These are phyloP conservation scores for Zoanthus sociatus DNA, from an alignment of 92 coral and sea anemone genomes.

Conservation along the genomic window DNA sequence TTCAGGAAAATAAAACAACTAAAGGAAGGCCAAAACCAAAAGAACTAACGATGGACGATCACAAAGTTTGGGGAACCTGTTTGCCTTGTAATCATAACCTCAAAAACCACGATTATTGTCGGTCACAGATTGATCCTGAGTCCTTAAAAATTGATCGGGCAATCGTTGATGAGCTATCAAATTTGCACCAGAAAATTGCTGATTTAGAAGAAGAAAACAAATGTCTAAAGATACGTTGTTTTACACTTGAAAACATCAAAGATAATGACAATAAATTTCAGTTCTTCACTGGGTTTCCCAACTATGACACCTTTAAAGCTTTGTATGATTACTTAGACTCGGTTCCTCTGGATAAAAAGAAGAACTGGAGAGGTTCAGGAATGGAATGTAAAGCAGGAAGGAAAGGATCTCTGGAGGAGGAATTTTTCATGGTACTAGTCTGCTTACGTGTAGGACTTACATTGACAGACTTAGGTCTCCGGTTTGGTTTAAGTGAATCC, in stretches of 20 bases:
- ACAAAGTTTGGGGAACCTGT: constrained; percentile 60
- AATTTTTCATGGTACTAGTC: constrained; percentile 58
- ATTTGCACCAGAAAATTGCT: constrained; percentile 45
- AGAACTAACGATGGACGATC: constrained; percentile 49
- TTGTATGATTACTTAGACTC: constrained; percentile 51
- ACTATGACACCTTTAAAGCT: constrained; percentile 51
- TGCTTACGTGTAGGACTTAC: constrained; percentile 58
- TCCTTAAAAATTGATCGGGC: constrained; percentile 46
- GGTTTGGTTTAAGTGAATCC: constrained; percentile 47
- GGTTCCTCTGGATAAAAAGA: constrained; percentile 57
- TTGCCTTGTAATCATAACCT: constrained; percentile 45
- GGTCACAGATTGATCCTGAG: constrained; percentile 48
- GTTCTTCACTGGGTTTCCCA: constrained; percentile 64
- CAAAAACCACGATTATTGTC: constrained; percentile 50
- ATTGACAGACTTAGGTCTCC: constrained; percentile 54
- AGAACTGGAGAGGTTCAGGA: constrained; percentile 56
- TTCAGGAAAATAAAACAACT: constrained; percentile 43
- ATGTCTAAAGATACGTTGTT: constrained; percentile 41
- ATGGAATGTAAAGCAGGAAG: constrained; percentile 48
- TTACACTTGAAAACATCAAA: constrained; percentile 44
- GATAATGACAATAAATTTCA: constrained; percentile 50
- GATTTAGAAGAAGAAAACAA: constrained; percentile 60
- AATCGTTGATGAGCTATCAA: constrained; percentile 47
- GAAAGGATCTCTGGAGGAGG: constrained; percentile 47
- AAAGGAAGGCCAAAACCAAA: constrained; percentile 37